Conservation (phyloP, 2,797 vertebrate genomes). For the Hyperoplus immaculatus region DNA sequence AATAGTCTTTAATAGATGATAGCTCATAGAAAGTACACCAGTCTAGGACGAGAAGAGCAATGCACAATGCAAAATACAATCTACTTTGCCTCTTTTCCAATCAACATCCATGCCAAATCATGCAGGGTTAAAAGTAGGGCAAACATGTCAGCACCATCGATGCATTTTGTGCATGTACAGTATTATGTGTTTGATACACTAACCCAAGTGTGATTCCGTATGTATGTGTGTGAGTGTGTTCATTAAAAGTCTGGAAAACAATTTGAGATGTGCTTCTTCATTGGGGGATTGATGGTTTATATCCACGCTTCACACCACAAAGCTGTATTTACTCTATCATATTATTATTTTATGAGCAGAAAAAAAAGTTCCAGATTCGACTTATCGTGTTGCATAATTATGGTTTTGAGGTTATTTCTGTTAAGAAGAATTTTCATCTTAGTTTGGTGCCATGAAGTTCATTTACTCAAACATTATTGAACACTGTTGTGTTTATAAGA, state of each 20-base stretch:
- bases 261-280: constrained; percentile 28
- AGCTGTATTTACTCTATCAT: background rate
- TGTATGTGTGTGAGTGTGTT: constrained; percentile 71
- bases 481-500: background rate
- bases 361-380: background rate
- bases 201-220: constrained; percentile 69
- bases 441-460: background rate
- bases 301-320: background rate
- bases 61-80: constrained; percentile 63
- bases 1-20: constrained; percentile 54
- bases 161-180: constrained; percentile 79
- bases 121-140: constrained; percentile 47
- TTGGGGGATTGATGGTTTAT: background rate
- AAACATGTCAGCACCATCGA: constrained; percentile 60
- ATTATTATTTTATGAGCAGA: constrained; percentile 2
- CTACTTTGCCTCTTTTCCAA: constrained; percentile 52
- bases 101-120: constrained; percentile 48
- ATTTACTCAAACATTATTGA: background rate
- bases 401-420: background rate
- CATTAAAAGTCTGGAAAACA: constrained; percentile 78
- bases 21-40: constrained; percentile 59
- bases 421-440: background rate
- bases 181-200: constrained; percentile 77
- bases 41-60: constrained; percentile 58
- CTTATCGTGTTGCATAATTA: background rate